Base-by-base conservation (phyloP, 2,113 vertebrate genomes). In the Tyto alba region DNA sequence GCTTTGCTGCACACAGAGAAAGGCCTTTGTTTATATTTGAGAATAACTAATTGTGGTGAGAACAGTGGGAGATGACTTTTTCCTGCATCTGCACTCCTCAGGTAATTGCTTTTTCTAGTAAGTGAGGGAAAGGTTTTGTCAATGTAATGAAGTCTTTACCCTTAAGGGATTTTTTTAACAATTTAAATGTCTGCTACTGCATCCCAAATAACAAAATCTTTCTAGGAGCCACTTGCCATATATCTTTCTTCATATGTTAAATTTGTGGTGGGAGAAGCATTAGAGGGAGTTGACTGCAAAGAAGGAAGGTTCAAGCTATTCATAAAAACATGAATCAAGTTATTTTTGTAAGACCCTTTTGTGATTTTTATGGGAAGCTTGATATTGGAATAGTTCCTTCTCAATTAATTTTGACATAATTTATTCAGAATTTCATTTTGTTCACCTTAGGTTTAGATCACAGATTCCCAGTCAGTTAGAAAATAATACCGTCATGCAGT, bases 391-490 rank as follows among this genome's bases (percentile, higher is more conserved):
- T 90, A 13, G 2, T 55, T 69, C 3, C 7, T 45, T 92, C 69
- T 63, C 30, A 20, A 20, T 26, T 63, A 13, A 41, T 52, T 68
- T 77, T 85, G 22, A 14, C 45, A 66, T 11, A 50, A 53, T 81
- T 91, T 23, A 56, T 78, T 93, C 3, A 77, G 6, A 40, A 53
- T 89, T 94, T 40, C 1, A 2, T 52, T 86, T 95, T 74, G 15
- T 96, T 95, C 83, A 66, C 56, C 76, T 90, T 94, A 98, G 98
- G 40, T 98, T 98, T 97, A 96, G 90, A 45, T 96, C 69, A 17
- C 95, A 97, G 15, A 68, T 79, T 95, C 86, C 94, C 53, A 74
- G 53, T 67, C 86, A 87, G 40, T 38, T 57, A 77, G 94, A 96
- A 94, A 86, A 88, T 41, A 94, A 63, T 60, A 95, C 3, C 4